Evolutionary conservation across 2,113 vertebrate genomes (phyloP), one percentile per base, ranked within the genome.

Genomic region (Sorex fumeus): DNA sequence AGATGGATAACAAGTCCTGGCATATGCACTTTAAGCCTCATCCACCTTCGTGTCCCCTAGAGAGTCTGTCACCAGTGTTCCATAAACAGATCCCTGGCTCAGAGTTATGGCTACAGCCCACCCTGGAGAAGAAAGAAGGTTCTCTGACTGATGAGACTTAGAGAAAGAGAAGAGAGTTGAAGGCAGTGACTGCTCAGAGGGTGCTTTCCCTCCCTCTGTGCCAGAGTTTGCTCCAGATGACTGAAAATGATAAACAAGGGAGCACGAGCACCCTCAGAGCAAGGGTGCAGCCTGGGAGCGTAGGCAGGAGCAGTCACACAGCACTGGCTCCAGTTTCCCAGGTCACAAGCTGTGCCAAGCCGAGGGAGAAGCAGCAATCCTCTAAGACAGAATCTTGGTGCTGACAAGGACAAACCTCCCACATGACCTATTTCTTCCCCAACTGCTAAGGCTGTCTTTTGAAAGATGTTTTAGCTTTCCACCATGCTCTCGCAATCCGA

Each of bases 1-100:
- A 0, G 6, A 0, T 0, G 32, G 4, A 34, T 0, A 1, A 34
- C 15, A 1, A 1, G 1, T 23, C n/a, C 53, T 1, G 0, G 32
- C 6, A 16, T 19, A 25, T 62, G 30, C 28, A 7, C 3, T 0
- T 28, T n/a, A 0, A 12, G 9, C 83, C 34, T 66, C 3, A 0
- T 1, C n/a, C 11, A 3, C 10, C 23, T 45, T 5, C 2, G 4
- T 18, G 28, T n/a, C 25, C 23, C 40, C 6, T 1, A 23, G 57
- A 19, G 18, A 21, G 18, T 60, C 18, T 60, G 57, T 60, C 57
- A 60, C 57, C 57, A 60, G 57, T 60, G 57, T 23, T 60, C 57
- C 57, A 60, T 21, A 15, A 15, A 60, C 57, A 21, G 19, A 16
- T 16, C 57, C 7, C 16, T 10, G 1, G 21, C 32, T 67, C 6